Evolutionary conservation across 2,113 vertebrate genomes (phyloP), one percentile per base, ranked within the genome.

Genomic region (Daphoenositta chrysoptera): DNA sequence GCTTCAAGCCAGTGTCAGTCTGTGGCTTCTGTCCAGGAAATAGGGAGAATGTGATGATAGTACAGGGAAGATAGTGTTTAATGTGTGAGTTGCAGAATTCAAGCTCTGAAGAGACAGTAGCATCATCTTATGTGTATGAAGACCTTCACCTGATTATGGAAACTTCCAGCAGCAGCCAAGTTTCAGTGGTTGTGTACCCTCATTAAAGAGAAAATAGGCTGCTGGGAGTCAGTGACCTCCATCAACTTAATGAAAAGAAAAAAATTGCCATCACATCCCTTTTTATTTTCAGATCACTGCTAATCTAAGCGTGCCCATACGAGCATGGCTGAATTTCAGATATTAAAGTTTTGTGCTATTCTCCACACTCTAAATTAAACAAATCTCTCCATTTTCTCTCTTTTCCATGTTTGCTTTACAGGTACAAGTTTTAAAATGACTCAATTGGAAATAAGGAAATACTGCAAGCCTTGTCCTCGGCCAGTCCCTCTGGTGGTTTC

Each of bases 401-500:
- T 22, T 85, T 65, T 77, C 35, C 9, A 4, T 93, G 35, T 92
- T 44, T 93, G 23, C 92, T 75, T 94, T 94, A 65, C 84, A 97
- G 95, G 40, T 65, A 1, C 0, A 10, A 3, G 15, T 50, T 51
- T 16, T 19, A 93, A 66, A 73, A 44, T 4, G 0, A 8, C 3
- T 22, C 8, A 1, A 0, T 1, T 2, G 19, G 6, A 69, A 44
- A 53, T 2, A 33, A 76, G 3, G 51, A 96, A 50, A 30, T 2
- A 21, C 47, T 96, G 96, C 91, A 96, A 31, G 27, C 66, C 40
- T 70, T 96, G 91, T 40, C 7, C 2, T 56, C 42, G 0, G 2
- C 2, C 0, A n/a, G 8, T 0, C 5, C 2, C 1, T 14, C 11
- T 0, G 1, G 0, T 22, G 4, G 2, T 7, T 63, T 0, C 91